Evolutionary conservation across 2,888 invertebrate genomes (phyloP), one percentile per base, ranked within the genome.

Genomic region (Deilephila porcellus): DNA sequence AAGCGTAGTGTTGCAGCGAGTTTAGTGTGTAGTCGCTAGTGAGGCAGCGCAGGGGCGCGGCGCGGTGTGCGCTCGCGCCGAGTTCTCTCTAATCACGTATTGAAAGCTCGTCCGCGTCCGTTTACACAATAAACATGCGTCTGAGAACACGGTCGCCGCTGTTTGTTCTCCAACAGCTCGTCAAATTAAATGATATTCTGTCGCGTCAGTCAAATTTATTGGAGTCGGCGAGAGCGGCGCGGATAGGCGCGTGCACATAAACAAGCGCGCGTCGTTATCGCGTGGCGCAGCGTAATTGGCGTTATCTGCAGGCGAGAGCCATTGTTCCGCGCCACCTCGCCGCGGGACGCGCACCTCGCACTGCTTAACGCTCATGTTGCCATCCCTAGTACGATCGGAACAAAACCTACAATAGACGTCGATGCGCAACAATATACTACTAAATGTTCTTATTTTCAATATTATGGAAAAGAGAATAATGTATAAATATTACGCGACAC

Each of bases 201-300:
- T 76, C 75, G 76, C 75, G 74, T 67, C 67, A 67, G 52, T 52
- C 6, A 5, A 25, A 52, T 45, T 25, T 67, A 52, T 67, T 67
- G 45, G 17, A 25, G n/a, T 25, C n/a, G 45, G 5, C 20, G 64
- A n/a, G 14, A 6, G 37, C 64, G 64, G 5, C 20, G n/a, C 19
- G 7, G 19, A n/a, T 19, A 45, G 62, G 37, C 37, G 63, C 8
- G 37, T 64, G 63, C 63, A n/a, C 32, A 71, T 71, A 60, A 71
- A 71, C 70, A 71, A 59, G 32, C 32, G 29, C 45, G 45, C 11
- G 17, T 17, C 74, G 79, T 73, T 82, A 82, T 84, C 82, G 82
- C 77, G 74, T 76, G 79, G 70, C 70, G 80, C 75, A 73, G 72
- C 79, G 81, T 86, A 86, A 85, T 86, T 86, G 86, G 84, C 83